A percentile compares a stretch with the other conserved stretches of the same genome.
Evolutionary conservation across 2,797 vertebrate species (phyloP).

Genomic region (Cheirogaleus major): DNA sequence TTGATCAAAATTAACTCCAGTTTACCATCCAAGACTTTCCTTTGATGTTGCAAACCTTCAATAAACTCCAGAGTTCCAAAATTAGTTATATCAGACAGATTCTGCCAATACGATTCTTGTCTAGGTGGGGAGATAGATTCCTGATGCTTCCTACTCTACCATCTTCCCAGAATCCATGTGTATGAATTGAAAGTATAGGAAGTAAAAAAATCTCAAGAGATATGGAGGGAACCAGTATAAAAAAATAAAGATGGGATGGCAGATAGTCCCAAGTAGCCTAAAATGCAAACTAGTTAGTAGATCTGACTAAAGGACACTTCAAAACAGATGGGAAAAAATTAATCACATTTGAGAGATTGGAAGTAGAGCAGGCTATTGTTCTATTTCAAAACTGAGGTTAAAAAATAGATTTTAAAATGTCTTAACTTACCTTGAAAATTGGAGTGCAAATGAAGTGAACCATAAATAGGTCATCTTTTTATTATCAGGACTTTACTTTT

Average conservation of each 20-base stretch:
- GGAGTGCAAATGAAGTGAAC: neutral
- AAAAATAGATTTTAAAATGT: conserved; percentile 15
- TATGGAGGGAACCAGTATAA: neutral
- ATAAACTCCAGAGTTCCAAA: neutral
- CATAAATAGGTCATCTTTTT: conserved; percentile 8
- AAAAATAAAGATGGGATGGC: neutral
- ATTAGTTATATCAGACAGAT: neutral
- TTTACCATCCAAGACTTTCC: neutral
- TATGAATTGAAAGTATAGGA: neutral
- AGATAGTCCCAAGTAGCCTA: neutral
- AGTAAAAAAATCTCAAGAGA: neutral
- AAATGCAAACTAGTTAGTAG: conserved; percentile 13
- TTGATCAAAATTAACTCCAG: neutral
- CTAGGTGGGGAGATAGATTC: neutral
- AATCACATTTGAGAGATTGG: conserved; percentile 8
- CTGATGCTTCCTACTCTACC: neutral
- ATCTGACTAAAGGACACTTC: conserved; percentile 29
- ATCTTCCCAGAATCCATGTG: neutral
- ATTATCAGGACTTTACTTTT: neutral
- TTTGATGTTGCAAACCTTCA: neutral
- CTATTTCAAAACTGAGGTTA: conserved; percentile 27
- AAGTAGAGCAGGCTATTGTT: neutral
- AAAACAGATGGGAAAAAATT: neutral
- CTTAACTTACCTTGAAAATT: conserved; percentile 17
- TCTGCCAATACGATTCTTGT: neutral